Conservation (phyloP, 2,888 invertebrate species). For the Margaritifera margaritifera region DNA sequence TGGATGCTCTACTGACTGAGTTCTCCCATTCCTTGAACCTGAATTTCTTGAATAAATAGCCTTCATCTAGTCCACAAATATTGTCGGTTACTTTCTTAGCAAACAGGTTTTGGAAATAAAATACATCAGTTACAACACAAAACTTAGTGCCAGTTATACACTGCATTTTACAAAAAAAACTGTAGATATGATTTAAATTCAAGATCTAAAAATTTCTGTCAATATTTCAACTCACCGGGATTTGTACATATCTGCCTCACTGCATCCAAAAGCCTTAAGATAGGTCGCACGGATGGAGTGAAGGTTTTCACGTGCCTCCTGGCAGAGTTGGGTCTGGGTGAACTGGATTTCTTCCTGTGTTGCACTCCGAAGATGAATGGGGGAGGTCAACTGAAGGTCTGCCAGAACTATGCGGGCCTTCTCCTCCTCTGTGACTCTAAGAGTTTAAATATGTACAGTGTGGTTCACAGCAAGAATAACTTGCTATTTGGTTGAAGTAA, state of each 20-base stretch:
- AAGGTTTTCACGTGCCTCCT: constrained; percentile 40
- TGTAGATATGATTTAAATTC: too few species aligned
- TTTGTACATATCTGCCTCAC: constrained; percentile 41
- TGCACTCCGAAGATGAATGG: constrained; percentile 48
- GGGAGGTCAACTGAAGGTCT: constrained; percentile 40
- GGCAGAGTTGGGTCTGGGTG: constrained; percentile 43
- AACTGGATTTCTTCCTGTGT: constrained; percentile 50
- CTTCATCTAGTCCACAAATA: too few species aligned
- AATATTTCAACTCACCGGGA: constrained; percentile 45
- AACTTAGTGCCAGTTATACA: too few species aligned
- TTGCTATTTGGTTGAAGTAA: too few species aligned
- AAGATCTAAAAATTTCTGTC: neutral
- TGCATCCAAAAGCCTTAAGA: constrained; percentile 49
- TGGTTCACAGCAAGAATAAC: too few species aligned
- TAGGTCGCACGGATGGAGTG: constrained; percentile 55
- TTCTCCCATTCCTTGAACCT: too few species aligned
- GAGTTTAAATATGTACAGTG: neutral
- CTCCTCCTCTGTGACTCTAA: constrained; percentile 24
- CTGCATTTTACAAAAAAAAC: too few species aligned
- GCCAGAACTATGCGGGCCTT: constrained; percentile 35
- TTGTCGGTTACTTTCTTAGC: too few species aligned
- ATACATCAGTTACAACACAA: too few species aligned
- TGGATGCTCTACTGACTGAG: too few species aligned
- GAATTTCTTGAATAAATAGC: too few species aligned
- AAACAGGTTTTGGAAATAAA: too few species aligned